Percentiles rank a stretch among this genome's conserved stretches.
Evolutionary conservation across 2,888 invertebrate species (phyloP).

Genomic region (Julus scanicus): DNA sequence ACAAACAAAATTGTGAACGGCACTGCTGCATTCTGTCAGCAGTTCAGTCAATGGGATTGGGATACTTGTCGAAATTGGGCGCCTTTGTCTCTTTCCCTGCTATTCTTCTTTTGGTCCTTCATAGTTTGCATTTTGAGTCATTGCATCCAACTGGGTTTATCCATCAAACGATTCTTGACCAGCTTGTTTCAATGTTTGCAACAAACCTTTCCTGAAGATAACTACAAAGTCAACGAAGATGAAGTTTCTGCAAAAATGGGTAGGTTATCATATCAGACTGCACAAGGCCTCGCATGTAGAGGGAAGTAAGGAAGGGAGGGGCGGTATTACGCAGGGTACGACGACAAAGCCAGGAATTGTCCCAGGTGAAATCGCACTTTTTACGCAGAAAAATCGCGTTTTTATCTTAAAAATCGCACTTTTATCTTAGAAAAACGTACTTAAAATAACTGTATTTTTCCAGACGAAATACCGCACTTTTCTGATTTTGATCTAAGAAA

Average conservation of each 20-base stretch:
- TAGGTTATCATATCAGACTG: background rate
- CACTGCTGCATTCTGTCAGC: background rate
- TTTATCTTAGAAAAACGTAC: too few relatives aligned
- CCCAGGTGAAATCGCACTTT: too few relatives aligned
- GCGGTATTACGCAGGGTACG: too few relatives aligned
- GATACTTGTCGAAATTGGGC: background rate
- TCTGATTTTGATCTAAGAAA: too few relatives aligned
- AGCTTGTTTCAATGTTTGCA: background rate
- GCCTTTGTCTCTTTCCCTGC: background rate
- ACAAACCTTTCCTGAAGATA: background rate
- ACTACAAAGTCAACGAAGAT: background rate
- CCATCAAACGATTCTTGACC: slow-evolving; percentile 3
- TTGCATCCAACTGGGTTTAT: background rate
- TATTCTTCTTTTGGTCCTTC: background rate
- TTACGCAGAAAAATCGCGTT: too few relatives aligned
- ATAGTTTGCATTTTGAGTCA: background rate
- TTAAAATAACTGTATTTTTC: too few relatives aligned
- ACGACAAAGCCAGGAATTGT: too few relatives aligned
- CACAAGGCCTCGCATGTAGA: too few relatives aligned
- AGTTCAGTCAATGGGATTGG: background rate
- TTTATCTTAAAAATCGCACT: too few relatives aligned
- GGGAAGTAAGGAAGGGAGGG: too few relatives aligned
- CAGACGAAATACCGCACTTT: too few relatives aligned
- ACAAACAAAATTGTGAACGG: background rate
- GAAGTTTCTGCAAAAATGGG: background rate